phyloP scores from a whole-genome alignment of 2,888 invertebrate species.

The Acleris cristana region DNA sequence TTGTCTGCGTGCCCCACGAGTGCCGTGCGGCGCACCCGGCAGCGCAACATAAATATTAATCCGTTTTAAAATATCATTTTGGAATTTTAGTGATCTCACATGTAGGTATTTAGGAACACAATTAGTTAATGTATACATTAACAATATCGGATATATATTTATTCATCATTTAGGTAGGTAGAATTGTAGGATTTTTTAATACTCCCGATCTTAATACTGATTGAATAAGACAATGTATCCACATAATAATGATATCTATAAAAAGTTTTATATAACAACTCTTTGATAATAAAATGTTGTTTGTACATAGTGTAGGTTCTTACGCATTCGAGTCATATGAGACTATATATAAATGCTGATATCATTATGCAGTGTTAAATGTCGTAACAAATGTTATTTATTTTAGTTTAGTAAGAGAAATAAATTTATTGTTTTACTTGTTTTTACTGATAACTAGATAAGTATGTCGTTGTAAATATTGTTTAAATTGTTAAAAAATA shows the following conservation, averaged over 20 bases:
- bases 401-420: constrained; percentile 61
- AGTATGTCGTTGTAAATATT: constrained; percentile 70
- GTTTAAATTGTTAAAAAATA: constrained; percentile 69
- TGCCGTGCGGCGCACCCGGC: constrained; percentile 10
- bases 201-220: neutral
- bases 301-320: constrained; percentile 30
- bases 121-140: constrained; percentile 31
- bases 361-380: constrained; percentile 50
- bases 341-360: constrained; percentile 14
- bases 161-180: constrained; percentile 39
- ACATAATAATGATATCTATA: constrained; percentile 3
- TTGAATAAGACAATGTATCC: neutral
- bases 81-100: constrained; percentile 66
- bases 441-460: constrained; percentile 53
- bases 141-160: constrained; percentile 42
- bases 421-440: constrained; percentile 59
- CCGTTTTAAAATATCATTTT: constrained; percentile 41
- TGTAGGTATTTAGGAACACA: constrained; percentile 51
- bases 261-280: neutral
- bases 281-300: constrained; percentile 9
- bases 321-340: constrained; percentile 22
- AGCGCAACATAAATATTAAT: constrained; percentile 16
- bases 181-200: constrained; percentile 22
- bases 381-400: constrained; percentile 72
- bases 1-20: neutral